phyloP scores from a whole-genome alignment of 1,140 invertebrate species.

The Zaprionus gabonicus region DNA sequence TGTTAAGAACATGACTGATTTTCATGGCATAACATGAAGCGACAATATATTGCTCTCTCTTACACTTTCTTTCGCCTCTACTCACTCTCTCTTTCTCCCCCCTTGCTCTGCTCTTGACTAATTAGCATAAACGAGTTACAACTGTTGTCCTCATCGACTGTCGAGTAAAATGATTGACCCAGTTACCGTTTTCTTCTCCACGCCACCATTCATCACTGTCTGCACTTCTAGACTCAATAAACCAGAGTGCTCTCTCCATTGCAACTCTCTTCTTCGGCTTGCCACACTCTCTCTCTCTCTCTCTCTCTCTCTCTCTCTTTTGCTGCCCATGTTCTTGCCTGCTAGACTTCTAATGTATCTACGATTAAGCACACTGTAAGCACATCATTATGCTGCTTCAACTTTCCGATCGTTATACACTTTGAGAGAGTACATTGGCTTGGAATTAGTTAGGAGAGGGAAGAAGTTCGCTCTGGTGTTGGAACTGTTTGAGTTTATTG shows the following conservation, averaged over 20 bases:
- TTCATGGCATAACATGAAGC: neutral
- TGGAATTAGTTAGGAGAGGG: neutral
- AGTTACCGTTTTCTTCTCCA: constrained; percentile 4
- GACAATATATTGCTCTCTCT: neutral
- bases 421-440: neutral
- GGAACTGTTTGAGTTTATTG: no score
- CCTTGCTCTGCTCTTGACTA: neutral
- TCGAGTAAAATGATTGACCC: constrained; percentile 30
- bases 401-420: constrained; percentile 55
- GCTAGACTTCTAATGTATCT: constrained; percentile 3
- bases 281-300: neutral
- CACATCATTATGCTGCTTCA: constrained; percentile 64
- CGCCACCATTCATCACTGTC: constrained; percentile 35
- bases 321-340: neutral
- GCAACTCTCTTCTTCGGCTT: neutral
- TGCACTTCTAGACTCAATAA: constrained; percentile 20
- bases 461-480: no score
- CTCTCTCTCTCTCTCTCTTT: neutral
- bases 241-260: constrained; percentile 13
- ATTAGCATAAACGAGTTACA: constrained; percentile 16
- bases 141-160: constrained; percentile 9
- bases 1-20: neutral
- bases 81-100: neutral
- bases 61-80: neutral
- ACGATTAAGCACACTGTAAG: constrained; percentile 26